Conservation (phyloP, 2,888 invertebrate species). For the Tachina lurida region DNA sequence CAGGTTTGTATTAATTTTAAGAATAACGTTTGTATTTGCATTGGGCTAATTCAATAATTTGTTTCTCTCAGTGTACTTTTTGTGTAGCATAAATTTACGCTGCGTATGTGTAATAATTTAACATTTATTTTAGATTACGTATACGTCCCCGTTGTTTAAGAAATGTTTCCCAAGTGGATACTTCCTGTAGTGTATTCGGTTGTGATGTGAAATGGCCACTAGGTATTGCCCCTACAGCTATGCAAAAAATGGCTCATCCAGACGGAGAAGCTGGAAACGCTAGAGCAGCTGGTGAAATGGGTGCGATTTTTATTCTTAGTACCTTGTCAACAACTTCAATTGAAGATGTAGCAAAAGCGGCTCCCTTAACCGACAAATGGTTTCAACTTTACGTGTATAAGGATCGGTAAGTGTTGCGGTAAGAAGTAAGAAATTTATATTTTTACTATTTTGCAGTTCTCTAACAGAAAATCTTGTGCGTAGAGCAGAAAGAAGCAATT, state of each 20-base stretch:
- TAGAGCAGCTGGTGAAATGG: constrained; percentile 90
- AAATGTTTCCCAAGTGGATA: constrained; percentile 87
- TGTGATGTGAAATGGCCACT: constrained; percentile 88
- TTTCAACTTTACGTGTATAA: constrained; percentile 96
- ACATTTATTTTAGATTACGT: constrained; percentile 79
- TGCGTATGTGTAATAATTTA: constrained; percentile 1
- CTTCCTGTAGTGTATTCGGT: constrained; percentile 87
- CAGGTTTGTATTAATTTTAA: no score
- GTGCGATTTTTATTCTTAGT: constrained; percentile 91
- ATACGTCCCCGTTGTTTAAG: constrained; percentile 91
- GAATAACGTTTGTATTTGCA: no score
- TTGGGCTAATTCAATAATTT: no score
- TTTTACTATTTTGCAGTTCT: constrained; percentile 82
- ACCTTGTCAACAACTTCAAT: constrained; percentile 94
- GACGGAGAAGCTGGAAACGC: constrained; percentile 94
- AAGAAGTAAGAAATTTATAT: background rate
- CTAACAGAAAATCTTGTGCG: constrained; percentile 88
- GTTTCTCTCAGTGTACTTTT: background rate
- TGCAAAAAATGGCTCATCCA: constrained; percentile 95
- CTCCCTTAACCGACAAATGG: constrained; percentile 91
- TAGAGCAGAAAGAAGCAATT: constrained; percentile 92
- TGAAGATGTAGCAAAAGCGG: constrained; percentile 92
- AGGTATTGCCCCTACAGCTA: constrained; percentile 94
- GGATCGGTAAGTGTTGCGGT: constrained; percentile 85
- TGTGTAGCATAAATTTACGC: background rate